Conservation (phyloP, 2,797 vertebrate species). For the Tokudaia tokunoshimensis region DNA sequence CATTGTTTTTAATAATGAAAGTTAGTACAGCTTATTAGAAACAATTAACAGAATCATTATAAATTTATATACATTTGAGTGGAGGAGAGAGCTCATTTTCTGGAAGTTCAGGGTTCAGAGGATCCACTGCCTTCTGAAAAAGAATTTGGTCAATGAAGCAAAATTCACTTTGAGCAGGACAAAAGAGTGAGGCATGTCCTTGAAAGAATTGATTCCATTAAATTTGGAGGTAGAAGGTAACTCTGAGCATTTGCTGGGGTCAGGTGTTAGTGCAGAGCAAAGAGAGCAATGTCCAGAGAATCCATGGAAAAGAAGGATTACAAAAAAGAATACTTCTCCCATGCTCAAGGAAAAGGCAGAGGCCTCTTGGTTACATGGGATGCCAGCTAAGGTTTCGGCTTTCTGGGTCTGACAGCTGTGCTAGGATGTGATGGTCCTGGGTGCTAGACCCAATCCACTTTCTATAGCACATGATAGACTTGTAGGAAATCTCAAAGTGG, state of each 20-base stretch:
- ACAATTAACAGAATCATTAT: neutral
- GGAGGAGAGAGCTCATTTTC: neutral
- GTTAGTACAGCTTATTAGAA: constrained; percentile 32
- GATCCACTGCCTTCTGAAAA: neutral
- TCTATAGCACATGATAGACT: neutral
- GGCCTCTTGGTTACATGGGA: neutral
- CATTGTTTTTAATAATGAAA: neutral
- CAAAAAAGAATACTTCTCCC: neutral
- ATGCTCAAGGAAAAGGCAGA: neutral
- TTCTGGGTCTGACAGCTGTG: neutral
- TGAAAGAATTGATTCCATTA: neutral
- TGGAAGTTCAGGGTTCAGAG: neutral
- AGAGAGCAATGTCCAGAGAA: too few species aligned
- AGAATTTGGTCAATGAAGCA: neutral
- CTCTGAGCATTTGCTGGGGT: neutral
- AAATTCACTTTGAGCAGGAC: neutral
- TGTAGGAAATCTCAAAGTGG: neutral
- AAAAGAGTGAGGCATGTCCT: neutral
- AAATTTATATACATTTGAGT: neutral
- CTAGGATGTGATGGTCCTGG: neutral
- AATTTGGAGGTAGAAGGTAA: neutral
- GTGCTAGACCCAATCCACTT: neutral
- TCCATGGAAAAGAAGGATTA: neutral
- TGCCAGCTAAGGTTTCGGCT: neutral
- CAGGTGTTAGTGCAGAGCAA: too few species aligned